Conservation (phyloP, 1,140 invertebrate species). For the Schlechtendalia chinensis region DNA sequence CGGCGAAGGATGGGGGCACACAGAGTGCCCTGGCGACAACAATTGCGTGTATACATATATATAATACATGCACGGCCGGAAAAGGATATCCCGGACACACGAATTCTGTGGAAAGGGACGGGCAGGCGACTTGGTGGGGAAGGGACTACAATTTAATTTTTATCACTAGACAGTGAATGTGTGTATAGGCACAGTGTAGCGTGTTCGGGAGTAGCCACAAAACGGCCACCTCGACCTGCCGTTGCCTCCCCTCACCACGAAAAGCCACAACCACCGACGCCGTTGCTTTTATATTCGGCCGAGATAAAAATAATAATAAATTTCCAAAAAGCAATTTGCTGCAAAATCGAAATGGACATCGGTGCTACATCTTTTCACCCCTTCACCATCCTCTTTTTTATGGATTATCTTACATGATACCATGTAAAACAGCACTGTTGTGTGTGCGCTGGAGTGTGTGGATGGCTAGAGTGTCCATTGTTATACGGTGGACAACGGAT, state of each 20-base stretch:
- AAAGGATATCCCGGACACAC: slow-evolving; percentile 43
- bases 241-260: slow-evolving; percentile 3
- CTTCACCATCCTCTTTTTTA: background rate
- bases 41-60: slow-evolving; percentile 8
- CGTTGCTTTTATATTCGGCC: background rate
- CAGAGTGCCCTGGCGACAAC: slow-evolving; percentile 27
- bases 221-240: slow-evolving; percentile 17
- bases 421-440: background rate
- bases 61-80: slow-evolving; percentile 6
- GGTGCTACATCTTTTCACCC: slow-evolving; percentile 22
- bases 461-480: background rate
- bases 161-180: slow-evolving; percentile 15
- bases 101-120: background rate
- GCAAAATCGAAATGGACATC: slow-evolving; percentile 44
- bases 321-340: slow-evolving; percentile 47
- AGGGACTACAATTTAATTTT: slow-evolving; percentile 42
- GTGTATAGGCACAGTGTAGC: no score
- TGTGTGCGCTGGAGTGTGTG: background rate
- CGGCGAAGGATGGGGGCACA: no score
- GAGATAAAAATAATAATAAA: slow-evolving; percentile 46
- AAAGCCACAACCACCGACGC: background rate
- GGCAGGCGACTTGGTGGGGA: background rate
- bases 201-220: background rate
- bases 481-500: slow-evolving; percentile 3
- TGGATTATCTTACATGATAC: slow-evolving; percentile 20